Evolutionary conservation across 1,140 invertebrate species (phyloP), one percentile per base, ranked within the genome.

Genomic region (Vollenhovia emeryi): DNA sequence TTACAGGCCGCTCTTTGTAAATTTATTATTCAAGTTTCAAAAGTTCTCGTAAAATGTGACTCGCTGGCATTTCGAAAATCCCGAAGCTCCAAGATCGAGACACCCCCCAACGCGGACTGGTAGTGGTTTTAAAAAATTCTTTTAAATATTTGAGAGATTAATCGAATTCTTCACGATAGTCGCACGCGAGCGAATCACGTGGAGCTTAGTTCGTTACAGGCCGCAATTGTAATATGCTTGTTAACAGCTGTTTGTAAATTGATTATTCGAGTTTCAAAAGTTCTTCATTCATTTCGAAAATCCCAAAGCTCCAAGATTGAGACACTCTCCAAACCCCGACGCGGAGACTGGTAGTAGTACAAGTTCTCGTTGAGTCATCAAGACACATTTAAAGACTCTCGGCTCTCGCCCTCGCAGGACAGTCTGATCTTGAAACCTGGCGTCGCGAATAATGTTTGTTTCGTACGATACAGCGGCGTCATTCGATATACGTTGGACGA

Each of bases 401-500:
- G 48, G 24, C 18, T 18, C 18, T 18, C 76, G 33, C 45, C 6
- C n/a, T 11, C 24, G 45, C 50, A 30, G 13, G n/a, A 71, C 52
- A 82, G 59, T 57, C 36, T 43, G 33, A 15, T 59, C 15, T 36
- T 57, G 40, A 33, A 78, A 45, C 24, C 73, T 43, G 21, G 33
- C 8, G 21, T 75, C 73, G 40, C 43, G 8, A 27, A n/a, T 24
- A 64, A 78, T 66, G 43, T 50, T 50, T 24, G 59, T 64, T 21
- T 80, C 64, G 64, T 40, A 48, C 21, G 33, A 30, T n/a, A 50
- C 24, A 6, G 69, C 69, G 57, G 15, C 45, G 4, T 75, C 43
- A 50, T 84, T 75, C 52, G 30, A 36, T 60, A 59, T 74, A 62
- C 13, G 45, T 62, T 76, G 33, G 82, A 78, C 68, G 57, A 33